Evolutionary conservation across 2,797 vertebrate species (phyloP).

Genomic region (Falco naumanni): DNA sequence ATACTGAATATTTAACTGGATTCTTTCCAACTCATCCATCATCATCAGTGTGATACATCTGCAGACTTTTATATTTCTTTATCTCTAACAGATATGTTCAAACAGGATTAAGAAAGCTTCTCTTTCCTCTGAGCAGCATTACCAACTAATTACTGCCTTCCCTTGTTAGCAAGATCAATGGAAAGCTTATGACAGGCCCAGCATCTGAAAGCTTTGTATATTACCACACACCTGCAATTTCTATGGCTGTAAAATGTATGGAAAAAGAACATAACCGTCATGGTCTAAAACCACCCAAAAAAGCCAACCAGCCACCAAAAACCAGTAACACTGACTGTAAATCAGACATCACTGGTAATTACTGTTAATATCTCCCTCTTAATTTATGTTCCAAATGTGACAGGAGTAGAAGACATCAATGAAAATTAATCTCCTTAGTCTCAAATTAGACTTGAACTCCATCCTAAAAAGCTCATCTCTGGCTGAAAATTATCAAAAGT

Average conservation of each 20-base stretch:
- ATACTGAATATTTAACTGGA: not conserved
- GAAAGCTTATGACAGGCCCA: not conserved
- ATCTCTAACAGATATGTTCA: not conserved
- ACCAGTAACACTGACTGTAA: not conserved
- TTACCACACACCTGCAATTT: not conserved
- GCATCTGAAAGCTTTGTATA: not conserved
- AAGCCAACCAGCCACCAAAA: not conserved
- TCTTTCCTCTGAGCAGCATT: not conserved
- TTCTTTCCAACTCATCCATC: not conserved
- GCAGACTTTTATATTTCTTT: not conserved
- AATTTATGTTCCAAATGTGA: not conserved
- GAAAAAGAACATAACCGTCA: not conserved
- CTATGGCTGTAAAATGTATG: not conserved
- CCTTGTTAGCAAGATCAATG: not conserved
- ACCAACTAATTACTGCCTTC: not conserved
- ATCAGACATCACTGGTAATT: not conserved
- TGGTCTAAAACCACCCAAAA: not conserved
- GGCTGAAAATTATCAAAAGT: not conserved
- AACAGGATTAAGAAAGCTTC: not conserved
- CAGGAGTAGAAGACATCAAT: not conserved
- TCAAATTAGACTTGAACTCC: not conserved
- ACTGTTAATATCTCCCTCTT: not conserved
- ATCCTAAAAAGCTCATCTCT: not conserved
- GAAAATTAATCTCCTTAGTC: not conserved
- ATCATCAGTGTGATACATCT: not conserved